Base-by-base conservation (phyloP, 1,140 invertebrate genomes). In the Calephelis virginiensis region DNA sequence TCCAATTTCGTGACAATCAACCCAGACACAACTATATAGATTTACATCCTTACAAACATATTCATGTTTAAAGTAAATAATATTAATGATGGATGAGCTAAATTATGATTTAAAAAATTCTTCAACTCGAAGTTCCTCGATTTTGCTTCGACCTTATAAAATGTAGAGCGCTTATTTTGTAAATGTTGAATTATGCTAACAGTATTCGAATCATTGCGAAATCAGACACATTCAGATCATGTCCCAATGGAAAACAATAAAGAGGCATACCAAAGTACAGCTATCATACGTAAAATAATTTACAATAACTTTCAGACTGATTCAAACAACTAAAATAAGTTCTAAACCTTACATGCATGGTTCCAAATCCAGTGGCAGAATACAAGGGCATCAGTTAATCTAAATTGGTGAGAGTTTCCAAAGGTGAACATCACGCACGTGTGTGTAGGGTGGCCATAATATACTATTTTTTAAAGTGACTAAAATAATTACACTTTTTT, bases 401-500 rank as follows among this genome's bases (percentile, higher is more conserved):
- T 28, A 59, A 63, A 53, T 53, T 40, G 50, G 61, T 61, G 46
- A 63, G 66, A 45, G 50, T 17, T 59, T 67, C 60, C 53, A 62
- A 67, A 67, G 60, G 66, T 67, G 50, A 47, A 60, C 46, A 61
- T 61, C 48, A 63, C 66, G 53, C 53, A 63, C 61, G 66, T 68
- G 61, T 68, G 38, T 56, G 43, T 68, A 62, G 66, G 47, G 43
- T 47, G 6, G 63, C 40, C 40, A 68, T 59, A 6, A 5, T 37
- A n/a, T 43, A 43, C 0, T 10, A 17, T 14, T 7, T 7, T 7
- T 7, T 43, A 0, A 43, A 43, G 40, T 43, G 0, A 7, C 40
- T 43, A 43, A 43, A 43, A 43, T 43, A 7, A 50, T 14, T 50
- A 14, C 7, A 13, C 8, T 14, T 50, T 50, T 13, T 49, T 49